Evolutionary conservation across 1,140 invertebrate genomes (phyloP), one percentile per base, ranked within the genome.

Genomic region (Diploscapter pachys): DNA sequence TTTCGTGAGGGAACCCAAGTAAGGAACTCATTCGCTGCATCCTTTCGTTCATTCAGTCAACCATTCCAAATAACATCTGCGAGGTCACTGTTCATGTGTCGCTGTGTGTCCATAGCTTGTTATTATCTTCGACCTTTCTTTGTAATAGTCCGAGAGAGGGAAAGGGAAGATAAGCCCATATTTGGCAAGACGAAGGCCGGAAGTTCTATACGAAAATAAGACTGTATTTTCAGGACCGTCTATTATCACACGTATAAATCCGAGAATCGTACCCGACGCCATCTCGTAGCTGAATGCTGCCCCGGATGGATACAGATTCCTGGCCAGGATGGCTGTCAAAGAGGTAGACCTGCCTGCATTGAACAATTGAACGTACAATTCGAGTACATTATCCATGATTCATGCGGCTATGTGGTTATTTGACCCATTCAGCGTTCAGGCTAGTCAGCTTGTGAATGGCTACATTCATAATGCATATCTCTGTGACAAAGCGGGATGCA

Each of bases 271-370:
- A 82, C 81, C 2, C 74, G 81, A 57, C 81, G 86, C 56, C 80
- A 82, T 8, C 86, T 85, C 31, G 83, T 83, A 55, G 81, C 83
- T n/a, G 82, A 85, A 70, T 88, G 88, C 73, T 88, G 88, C 81
- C 81, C 86, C 50, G 88, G 87, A 4, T 88, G 87, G 87, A 78
- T 81, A n/a, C 86, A 87, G 63, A 71, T 83, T 4, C 79, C 80
- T 63, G 83, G 84, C n/a, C 80, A 87, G 66, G 77, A 63, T 4
- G 86, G 86, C 11, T 87, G 86, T 78, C 78, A 80, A 53, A 78
- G 83, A 79, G 78, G 86, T 87, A 76, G 55, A 76, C 78, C 62
- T 8, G 8, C 13, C 57, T 59, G 1, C 57, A 2, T 13, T 31
- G 31, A 31, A 31, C 31, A 31, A 59, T 11, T 59, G 57, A 59